These are phyloP conservation scores for Fragum sueziense DNA, from an alignment of 2,888 invertebrate species.

Conservation along the genomic window DNA sequence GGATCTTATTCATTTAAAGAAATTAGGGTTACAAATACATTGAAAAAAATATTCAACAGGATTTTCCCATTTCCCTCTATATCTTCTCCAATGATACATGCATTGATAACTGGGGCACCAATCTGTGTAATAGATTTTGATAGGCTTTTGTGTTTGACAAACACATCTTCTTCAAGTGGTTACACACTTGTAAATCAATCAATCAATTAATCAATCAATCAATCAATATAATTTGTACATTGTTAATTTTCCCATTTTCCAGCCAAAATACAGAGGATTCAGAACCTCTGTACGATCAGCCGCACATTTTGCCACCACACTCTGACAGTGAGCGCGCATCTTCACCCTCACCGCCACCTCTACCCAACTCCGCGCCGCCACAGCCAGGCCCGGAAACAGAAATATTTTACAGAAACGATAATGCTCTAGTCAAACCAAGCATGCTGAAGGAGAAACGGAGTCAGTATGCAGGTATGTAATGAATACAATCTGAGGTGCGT, in stretches of 20 bases:
- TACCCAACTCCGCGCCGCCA: conserved; percentile 59
- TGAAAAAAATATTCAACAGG: too few species aligned
- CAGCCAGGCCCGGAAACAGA: conserved; percentile 61
- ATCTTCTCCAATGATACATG: too few species aligned
- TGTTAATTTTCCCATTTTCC: conserved; percentile 24
- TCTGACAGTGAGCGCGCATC: conserved; percentile 77
- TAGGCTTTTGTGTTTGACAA: too few species aligned
- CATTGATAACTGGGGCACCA: too few species aligned
- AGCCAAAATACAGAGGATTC: conserved; percentile 79
- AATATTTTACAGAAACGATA: conserved; percentile 83
- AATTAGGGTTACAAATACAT: too few species aligned
- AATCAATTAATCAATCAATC: too few species aligned
- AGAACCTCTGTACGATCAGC: conserved; percentile 86
- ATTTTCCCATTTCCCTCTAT: too few species aligned
- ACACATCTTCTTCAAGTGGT: too few species aligned
- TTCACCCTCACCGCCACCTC: conserved; percentile 82
- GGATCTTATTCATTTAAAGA: too few species aligned
- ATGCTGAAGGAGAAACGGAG: conserved; percentile 78
- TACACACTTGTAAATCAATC: too few species aligned
- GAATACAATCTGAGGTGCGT: too few species aligned
- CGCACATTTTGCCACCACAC: conserved; percentile 74
- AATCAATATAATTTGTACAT: neutral
- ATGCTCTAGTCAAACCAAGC: conserved; percentile 83
- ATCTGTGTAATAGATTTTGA: too few species aligned
- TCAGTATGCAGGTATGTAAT: conserved; percentile 84